A percentile compares a stretch with the other conserved stretches of the same genome.
Conservation (phyloP, 2,113 vertebrate species). For the Pandion haliaetus region DNA sequence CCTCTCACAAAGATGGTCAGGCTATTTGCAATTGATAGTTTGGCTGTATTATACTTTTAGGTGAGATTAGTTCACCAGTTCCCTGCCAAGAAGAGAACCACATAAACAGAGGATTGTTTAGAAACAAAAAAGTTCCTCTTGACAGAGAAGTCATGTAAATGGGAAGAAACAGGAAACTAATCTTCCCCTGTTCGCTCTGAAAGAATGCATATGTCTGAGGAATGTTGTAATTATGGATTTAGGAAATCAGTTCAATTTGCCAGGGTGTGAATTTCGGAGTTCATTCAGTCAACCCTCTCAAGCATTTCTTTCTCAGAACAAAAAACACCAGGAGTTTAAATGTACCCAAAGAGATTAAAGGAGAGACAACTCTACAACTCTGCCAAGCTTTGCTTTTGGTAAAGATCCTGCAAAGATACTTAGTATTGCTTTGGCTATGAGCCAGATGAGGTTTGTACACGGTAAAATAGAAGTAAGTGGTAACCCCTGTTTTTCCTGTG, state of each 20-base stretch:
- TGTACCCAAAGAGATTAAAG: constrained; percentile 49
- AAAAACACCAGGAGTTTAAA: constrained; percentile 26
- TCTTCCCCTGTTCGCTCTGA: constrained; percentile 29
- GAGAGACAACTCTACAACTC: neutral
- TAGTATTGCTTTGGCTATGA: neutral
- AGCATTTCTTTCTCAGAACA: constrained; percentile 42
- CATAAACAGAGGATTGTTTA: constrained; percentile 51
- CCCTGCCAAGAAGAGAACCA: constrained; percentile 18
- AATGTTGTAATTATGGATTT: constrained; percentile 64
- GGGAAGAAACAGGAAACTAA: constrained; percentile 60
- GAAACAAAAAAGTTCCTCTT: constrained; percentile 24
- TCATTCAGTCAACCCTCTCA: constrained; percentile 54
- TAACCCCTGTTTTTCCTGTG: neutral
- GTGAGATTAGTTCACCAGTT: neutral
- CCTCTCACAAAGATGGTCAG: neutral
- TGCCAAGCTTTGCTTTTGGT: constrained; percentile 21
- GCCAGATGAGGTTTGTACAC: neutral
- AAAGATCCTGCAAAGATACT: constrained; percentile 17
- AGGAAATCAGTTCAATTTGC: constrained; percentile 53
- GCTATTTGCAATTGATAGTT: constrained; percentile 9
- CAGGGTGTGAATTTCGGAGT: constrained; percentile 60
- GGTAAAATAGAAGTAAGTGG: neutral
- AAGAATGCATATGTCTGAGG: constrained; percentile 57
- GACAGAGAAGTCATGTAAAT: neutral
- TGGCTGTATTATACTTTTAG: neutral